Conservation (phyloP, 2,888 invertebrate species). For the Platynereis dumerilii region DNA sequence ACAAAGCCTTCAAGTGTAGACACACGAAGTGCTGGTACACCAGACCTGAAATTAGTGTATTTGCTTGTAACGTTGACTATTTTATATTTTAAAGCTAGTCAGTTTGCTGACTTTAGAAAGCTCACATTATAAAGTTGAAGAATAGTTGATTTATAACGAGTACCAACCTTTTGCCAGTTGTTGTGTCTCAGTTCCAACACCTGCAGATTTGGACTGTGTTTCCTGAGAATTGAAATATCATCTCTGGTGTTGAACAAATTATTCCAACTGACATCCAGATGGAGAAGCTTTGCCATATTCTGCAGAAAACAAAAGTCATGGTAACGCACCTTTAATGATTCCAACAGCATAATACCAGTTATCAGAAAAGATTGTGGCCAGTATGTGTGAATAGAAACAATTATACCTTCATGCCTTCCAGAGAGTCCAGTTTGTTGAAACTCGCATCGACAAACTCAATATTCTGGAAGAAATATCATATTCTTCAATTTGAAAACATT, state of each 20-base stretch:
- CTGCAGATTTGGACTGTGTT: constrained; percentile 51
- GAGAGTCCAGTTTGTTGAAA: constrained; percentile 60
- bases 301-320: constrained; percentile 26
- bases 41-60: too few species aligned
- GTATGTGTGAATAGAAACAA: background rate
- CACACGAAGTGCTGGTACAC: too few species aligned
- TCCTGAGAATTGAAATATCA: constrained; percentile 56
- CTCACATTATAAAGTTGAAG: too few species aligned
- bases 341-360: too few species aligned
- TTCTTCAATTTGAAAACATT: too few species aligned
- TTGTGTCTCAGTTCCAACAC: constrained; percentile 58
- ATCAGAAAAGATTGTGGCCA: background rate
- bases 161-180: constrained; percentile 58
- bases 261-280: constrained; percentile 61
- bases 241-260: constrained; percentile 54
- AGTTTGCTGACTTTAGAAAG: too few species aligned
- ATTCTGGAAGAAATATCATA: constrained; percentile 40
- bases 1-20: too few species aligned
- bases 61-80: too few species aligned
- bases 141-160: too few species aligned
- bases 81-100: too few species aligned
- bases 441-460: constrained; percentile 61
- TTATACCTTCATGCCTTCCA: constrained; percentile 59
- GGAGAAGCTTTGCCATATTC: constrained; percentile 51
- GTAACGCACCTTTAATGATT: too few species aligned